These are phyloP conservation scores for Apis laboriosa DNA, from an alignment of 1,140 invertebrate species.

Conservation along the genomic window DNA sequence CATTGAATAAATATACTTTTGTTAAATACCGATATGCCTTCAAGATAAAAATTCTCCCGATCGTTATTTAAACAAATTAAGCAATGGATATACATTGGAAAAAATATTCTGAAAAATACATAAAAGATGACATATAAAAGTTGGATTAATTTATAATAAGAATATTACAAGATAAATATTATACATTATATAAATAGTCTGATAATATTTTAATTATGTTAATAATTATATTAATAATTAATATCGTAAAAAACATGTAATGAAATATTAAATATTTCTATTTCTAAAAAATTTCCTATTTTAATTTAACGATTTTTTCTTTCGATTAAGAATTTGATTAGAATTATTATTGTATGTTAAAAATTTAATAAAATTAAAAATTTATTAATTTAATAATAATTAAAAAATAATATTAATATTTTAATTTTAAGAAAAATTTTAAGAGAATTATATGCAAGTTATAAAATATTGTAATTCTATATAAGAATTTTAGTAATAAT, in stretches of 20 bases:
- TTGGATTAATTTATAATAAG: not conserved
- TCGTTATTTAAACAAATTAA: conserved; percentile 15
- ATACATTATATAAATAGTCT: not conserved
- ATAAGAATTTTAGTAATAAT: not conserved
- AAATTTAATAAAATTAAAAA: not conserved
- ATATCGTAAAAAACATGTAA: too few species aligned
- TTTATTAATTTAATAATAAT: not conserved
- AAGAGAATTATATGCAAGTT: not conserved
- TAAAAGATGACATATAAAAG: not conserved
- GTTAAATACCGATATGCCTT: conserved; percentile 77
- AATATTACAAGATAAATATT: not conserved
- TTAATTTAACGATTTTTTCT: not conserved
- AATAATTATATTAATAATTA: not conserved
- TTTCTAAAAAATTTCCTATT: not conserved
- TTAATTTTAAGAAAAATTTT: too few species aligned
- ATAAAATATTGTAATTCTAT: not conserved
- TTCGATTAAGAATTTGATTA: not conserved
- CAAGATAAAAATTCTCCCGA: conserved; percentile 15
- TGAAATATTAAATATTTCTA: not conserved
- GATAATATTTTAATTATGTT: not conserved
- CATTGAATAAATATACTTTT: conserved; percentile 76
- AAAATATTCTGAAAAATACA: not conserved
- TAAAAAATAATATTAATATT: not conserved
- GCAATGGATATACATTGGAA: not conserved
- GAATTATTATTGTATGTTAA: not conserved